Conservation (phyloP, 2,113 vertebrate species). For the Mus spicilegus region DNA sequence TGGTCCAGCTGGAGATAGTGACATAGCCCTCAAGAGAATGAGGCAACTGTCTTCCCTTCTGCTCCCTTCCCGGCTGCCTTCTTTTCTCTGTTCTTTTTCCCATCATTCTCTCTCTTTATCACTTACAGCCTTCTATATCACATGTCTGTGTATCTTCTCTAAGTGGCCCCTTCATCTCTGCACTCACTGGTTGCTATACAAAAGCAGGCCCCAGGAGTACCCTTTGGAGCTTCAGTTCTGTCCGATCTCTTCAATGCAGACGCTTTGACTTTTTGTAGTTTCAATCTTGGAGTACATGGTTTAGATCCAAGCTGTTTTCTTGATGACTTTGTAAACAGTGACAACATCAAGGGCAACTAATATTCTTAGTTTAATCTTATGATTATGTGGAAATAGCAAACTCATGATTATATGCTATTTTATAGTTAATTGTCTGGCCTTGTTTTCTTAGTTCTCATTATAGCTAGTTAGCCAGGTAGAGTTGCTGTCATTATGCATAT, state of each 20-base stretch:
- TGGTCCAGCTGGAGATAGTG: not conserved
- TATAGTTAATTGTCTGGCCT: not conserved
- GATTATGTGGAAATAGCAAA: not conserved
- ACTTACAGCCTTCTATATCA: not conserved
- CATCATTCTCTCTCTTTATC: not conserved
- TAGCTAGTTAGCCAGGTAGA: not conserved
- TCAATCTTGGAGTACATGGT: not conserved
- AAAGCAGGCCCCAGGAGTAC: not conserved
- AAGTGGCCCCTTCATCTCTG: not conserved
- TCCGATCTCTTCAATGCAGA: not conserved
- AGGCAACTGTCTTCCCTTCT: not conserved
- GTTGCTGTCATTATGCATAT: not conserved
- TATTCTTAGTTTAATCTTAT: not conserved
- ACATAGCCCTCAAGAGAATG: not conserved
- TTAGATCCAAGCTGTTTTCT: not conserved
- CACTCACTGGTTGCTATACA: not conserved
- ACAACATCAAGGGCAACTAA: not conserved
- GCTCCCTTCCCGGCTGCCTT: not conserved
- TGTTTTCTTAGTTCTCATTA: constrained; percentile 9
- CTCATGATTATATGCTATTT: not conserved
- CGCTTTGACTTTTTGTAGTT: not conserved
- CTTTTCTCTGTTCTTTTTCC: fast-evolving
- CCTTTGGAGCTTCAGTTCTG: not conserved
- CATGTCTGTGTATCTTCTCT: not conserved
- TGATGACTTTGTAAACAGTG: not conserved